A percentile compares a stretch with the other conserved stretches of the same genome.
These are phyloP conservation scores for Cosmia trapezina DNA, from an alignment of 2,888 invertebrate species.

Conservation along the genomic window DNA sequence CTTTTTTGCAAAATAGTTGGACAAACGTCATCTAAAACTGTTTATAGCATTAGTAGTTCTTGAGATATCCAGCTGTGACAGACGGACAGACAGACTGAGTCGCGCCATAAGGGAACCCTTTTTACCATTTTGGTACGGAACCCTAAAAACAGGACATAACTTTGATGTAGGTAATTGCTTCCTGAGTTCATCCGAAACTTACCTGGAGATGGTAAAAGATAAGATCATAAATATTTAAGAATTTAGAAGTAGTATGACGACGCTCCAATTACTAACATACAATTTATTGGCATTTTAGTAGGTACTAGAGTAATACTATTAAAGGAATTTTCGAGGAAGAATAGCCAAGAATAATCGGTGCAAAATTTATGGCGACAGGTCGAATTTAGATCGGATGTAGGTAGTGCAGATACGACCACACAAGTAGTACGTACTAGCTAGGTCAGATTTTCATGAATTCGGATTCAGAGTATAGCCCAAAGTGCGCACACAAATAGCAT, in stretches of 20 bases:
- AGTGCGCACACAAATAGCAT: not conserved
- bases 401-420: constrained; percentile 24
- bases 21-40: too few relatives aligned
- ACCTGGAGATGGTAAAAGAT: not conserved
- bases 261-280: not conserved
- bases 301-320: not conserved
- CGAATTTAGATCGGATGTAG: constrained; percentile 31
- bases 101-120: too few relatives aligned
- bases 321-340: not conserved
- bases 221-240: not conserved
- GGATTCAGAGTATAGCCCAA: not conserved
- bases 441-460: constrained; percentile 1
- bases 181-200: not conserved
- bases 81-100: too few relatives aligned
- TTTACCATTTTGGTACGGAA: too few relatives aligned
- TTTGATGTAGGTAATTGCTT: not conserved
- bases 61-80: too few relatives aligned
- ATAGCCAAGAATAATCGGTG: constrained; percentile 19
- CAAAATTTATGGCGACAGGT: constrained; percentile 44
- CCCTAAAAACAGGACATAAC: too few relatives aligned
- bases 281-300: not conserved
- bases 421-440: not conserved
- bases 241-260: not conserved
- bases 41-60: too few relatives aligned
- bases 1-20: too few relatives aligned